Evolutionary conservation across 37 sponge, comb jelly and placozoan species (phyloP).

Genomic region (Spongia lamella): DNA sequence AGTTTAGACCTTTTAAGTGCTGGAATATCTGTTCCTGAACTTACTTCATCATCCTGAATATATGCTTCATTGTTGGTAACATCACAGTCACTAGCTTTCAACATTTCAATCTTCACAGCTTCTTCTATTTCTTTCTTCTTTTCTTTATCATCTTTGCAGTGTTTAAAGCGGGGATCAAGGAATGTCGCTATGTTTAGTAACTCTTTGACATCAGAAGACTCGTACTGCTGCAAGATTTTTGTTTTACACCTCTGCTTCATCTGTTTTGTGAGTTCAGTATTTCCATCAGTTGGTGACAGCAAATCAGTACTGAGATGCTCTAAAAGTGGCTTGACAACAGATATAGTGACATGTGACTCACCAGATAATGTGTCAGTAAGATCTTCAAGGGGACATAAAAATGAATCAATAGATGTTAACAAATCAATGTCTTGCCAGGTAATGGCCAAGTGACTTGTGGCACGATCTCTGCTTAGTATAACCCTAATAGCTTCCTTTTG

Average conservation of each 20-base stretch:
- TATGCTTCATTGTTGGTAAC: too few species aligned
- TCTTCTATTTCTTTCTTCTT: neutral
- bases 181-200: neutral
- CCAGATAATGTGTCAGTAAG: neutral
- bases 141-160: neutral
- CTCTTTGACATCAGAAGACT: neutral
- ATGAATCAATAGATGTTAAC: neutral
- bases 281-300: neutral
- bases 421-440: slow-evolving; percentile 5
- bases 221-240: neutral
- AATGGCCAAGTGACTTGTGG: neutral
- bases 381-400: neutral
- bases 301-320: neutral
- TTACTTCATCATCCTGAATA: neutral
- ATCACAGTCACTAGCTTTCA: too few species aligned
- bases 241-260: neutral
- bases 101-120: neutral
- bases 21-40: neutral
- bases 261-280: neutral
- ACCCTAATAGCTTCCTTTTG: neutral
- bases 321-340: neutral
- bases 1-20: neutral
- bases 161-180: neutral
- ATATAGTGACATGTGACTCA: neutral
- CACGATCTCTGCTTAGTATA: neutral